phyloP scores from a whole-genome alignment of 2,113 vertebrate species.

The Cinclus cinclus region DNA sequence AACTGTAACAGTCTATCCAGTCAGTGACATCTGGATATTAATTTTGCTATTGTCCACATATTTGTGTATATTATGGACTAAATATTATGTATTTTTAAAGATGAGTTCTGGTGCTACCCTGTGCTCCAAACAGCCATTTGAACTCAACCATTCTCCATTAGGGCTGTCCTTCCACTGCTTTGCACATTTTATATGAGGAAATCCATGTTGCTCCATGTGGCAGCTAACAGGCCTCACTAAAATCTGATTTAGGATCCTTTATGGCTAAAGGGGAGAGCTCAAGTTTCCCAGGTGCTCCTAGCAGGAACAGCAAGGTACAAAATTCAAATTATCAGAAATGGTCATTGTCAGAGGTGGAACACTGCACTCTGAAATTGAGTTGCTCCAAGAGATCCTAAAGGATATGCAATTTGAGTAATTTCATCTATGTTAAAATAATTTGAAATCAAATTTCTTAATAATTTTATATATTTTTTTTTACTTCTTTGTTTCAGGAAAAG shows the following conservation, averaged over 20 bases:
- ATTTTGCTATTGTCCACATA: neutral
- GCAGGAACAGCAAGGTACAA: neutral
- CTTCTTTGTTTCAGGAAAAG: neutral
- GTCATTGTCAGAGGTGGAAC: neutral
- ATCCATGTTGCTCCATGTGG: neutral
- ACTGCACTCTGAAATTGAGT: neutral
- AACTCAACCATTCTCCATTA: neutral
- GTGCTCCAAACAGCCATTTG: neutral
- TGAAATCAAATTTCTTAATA: neutral
- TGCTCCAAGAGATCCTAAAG: neutral
- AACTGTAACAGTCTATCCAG: neutral
- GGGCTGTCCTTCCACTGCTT: neutral
- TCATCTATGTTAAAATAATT: neutral
- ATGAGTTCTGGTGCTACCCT: neutral
- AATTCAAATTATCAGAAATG: neutral
- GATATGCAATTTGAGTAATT: neutral
- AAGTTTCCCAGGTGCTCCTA: neutral
- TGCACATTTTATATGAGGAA: neutral
- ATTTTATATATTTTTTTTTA: neutral
- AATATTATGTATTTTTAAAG: neutral
- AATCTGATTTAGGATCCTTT: neutral
- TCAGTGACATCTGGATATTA: neutral
- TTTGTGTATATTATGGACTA: neutral
- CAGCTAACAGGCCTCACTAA: neutral
- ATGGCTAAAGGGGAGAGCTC: neutral